phyloP scores from a whole-genome alignment of 2,797 vertebrate genomes.

The Micromesistius poutassou region DNA sequence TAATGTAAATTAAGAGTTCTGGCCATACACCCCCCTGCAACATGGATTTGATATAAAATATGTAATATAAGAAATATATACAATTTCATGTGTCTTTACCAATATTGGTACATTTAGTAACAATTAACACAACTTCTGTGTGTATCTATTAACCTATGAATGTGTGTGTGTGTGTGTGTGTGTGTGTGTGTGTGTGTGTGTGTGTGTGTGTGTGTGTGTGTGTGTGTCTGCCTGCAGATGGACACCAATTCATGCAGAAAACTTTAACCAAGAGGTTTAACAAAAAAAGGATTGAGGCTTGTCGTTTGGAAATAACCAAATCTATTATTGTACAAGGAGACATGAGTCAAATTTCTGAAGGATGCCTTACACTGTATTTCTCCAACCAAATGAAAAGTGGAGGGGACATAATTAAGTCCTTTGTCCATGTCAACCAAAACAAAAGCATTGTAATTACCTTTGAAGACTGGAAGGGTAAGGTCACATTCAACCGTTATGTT shows the following conservation, averaged over 20 bases:
- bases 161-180: too few species aligned
- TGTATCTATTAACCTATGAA: not conserved
- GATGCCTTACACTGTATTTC: slow-evolving; percentile 45
- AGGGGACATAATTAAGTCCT: slow-evolving; percentile 41
- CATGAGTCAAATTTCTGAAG: slow-evolving; percentile 32
- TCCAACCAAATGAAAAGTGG: slow-evolving; percentile 46
- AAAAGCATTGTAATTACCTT: slow-evolving; percentile 41
- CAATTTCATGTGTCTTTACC: not conserved
- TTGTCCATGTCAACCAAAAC: slow-evolving; percentile 25
- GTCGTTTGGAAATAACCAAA: slow-evolving; percentile 40
- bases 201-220: slow-evolving; percentile 7
- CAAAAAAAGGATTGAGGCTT: slow-evolving; percentile 40
- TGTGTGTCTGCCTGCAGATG: slow-evolving; percentile 35
- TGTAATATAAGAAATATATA: too few species aligned
- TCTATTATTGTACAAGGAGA: slow-evolving; percentile 49
- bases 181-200: slow-evolving; percentile 7
- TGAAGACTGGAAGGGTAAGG: slow-evolving; percentile 42
- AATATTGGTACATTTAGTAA: not conserved
- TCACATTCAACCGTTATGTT: not conserved
- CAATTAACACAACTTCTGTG: not conserved
- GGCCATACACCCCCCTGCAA: too few species aligned
- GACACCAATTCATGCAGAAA: slow-evolving; percentile 41
- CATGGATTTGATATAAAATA: too few species aligned
- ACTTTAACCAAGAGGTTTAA: slow-evolving; percentile 42
- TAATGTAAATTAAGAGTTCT: too few species aligned